phyloP scores from a whole-genome alignment of 2,797 vertebrate species.

The Clamator glandarius region DNA sequence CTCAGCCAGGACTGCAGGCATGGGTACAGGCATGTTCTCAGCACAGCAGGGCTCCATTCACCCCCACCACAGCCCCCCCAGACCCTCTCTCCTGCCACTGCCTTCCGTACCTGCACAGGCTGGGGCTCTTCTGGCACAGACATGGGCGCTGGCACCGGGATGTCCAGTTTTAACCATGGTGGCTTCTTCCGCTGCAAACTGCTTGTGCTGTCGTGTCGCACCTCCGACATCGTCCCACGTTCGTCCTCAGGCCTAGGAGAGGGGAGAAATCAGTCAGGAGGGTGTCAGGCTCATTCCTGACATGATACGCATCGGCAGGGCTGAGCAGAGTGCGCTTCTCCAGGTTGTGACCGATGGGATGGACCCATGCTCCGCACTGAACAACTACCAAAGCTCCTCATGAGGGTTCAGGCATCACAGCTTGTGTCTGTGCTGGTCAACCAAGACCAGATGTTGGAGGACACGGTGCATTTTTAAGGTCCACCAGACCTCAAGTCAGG shows the following conservation, averaged over 20 bases:
- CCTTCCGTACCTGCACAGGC: conserved; percentile 84
- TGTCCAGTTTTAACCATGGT: conserved; percentile 95
- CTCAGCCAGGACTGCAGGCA: not conserved
- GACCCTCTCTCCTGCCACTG: not conserved
- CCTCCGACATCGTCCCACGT: conserved; percentile 88
- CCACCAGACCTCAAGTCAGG: not conserved
- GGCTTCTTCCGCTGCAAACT: conserved; percentile 98
- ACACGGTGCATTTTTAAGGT: rapidly evolving
- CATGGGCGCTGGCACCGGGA: conserved; percentile 74
- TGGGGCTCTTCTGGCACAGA: conserved; percentile 85
- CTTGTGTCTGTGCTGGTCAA: rapidly evolving
- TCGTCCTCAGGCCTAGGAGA: conserved; percentile 80
- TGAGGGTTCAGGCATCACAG: not conserved
- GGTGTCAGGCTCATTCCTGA: not conserved
- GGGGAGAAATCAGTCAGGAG: not conserved
- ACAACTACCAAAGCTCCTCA: not conserved
- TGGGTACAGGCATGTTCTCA: not conserved
- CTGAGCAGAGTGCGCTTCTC: not conserved
- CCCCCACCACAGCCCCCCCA: not conserved
- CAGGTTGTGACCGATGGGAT: not conserved
- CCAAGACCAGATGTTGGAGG: not conserved
- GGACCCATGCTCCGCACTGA: rapidly evolving
- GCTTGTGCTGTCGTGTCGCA: conserved; percentile 89
- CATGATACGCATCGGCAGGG: rapidly evolving
- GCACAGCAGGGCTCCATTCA: not conserved